These are phyloP conservation scores for Caenorhabditis sp. DNA, from an alignment of 2,888 invertebrate genomes.

Conservation along the genomic window DNA sequence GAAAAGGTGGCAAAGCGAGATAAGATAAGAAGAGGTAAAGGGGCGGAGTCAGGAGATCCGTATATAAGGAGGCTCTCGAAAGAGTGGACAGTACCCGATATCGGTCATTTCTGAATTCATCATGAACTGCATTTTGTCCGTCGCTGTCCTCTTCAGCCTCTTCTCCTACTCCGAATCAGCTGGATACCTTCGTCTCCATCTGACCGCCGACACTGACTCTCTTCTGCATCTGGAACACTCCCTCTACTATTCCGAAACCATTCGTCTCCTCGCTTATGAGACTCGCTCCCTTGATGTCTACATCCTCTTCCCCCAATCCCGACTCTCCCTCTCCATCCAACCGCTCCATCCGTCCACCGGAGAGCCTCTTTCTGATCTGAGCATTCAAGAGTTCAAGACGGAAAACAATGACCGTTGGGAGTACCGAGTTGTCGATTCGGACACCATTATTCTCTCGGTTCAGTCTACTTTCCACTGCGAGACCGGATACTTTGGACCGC, in stretches of 20 bases:
- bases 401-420: slow-evolving; percentile 22
- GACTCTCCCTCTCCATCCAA: slow-evolving; percentile 19
- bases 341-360: slow-evolving; percentile 39
- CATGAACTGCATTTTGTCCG: background rate
- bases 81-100: no score
- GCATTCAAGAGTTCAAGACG: slow-evolving; percentile 9
- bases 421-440: slow-evolving; percentile 20
- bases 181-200: slow-evolving; percentile 19
- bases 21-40: no score
- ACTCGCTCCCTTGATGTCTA: slow-evolving; percentile 16
- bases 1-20: no score
- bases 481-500: slow-evolving; percentile 26
- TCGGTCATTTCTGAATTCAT: no score
- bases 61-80: background rate
- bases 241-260: slow-evolving; percentile 15
- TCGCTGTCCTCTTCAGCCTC: slow-evolving; percentile 2
- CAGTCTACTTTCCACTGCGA: slow-evolving; percentile 27
- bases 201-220: slow-evolving; percentile 38
- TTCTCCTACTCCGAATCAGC: slow-evolving; percentile 2
- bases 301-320: background rate
- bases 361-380: slow-evolving; percentile 3
- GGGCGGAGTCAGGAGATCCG: background rate
- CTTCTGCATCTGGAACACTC: slow-evolving; percentile 28
- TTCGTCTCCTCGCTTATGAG: slow-evolving; percentile 39
- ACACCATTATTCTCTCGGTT: slow-evolving; percentile 28